Evolutionary conservation across 2,888 invertebrate species (phyloP).

Genomic region (Cheilosia grossa): DNA sequence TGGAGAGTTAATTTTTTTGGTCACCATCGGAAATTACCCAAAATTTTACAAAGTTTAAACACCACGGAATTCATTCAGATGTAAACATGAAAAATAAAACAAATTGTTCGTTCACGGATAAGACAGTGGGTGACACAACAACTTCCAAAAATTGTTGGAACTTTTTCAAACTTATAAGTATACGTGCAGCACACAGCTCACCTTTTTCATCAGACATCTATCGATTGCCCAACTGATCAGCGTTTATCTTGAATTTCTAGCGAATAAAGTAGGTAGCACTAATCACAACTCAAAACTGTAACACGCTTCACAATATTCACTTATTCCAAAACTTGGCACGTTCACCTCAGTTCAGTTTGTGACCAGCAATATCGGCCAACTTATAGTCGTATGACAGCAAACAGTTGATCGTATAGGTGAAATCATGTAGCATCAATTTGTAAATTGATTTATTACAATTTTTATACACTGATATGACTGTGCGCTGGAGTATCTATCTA

Average conservation of each 20-base stretch:
- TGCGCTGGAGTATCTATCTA: neutral
- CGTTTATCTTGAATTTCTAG: neutral
- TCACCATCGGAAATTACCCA: too few species aligned
- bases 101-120: too few species aligned
- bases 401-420: neutral
- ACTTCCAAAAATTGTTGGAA: too few species aligned
- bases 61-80: too few species aligned
- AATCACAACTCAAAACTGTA: neutral
- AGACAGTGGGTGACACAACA: too few species aligned
- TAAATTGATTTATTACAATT: slow-evolving; percentile 32
- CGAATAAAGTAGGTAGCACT: neutral
- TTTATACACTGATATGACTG: neutral
- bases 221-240: too few species aligned
- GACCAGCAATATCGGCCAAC: slow-evolving; percentile 16
- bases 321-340: neutral
- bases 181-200: too few species aligned
- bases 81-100: too few species aligned
- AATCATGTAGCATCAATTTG: slow-evolving; percentile 22
- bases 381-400: slow-evolving; percentile 12
- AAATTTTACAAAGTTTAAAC: too few species aligned
- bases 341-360: slow-evolving; percentile 10
- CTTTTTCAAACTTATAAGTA: too few species aligned
- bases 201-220: too few species aligned
- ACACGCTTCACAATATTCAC: neutral
- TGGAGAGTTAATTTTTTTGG: too few species aligned